Base-by-base conservation (phyloP, 2,113 vertebrate genomes). In the Tychaedon coryphoeus region DNA sequence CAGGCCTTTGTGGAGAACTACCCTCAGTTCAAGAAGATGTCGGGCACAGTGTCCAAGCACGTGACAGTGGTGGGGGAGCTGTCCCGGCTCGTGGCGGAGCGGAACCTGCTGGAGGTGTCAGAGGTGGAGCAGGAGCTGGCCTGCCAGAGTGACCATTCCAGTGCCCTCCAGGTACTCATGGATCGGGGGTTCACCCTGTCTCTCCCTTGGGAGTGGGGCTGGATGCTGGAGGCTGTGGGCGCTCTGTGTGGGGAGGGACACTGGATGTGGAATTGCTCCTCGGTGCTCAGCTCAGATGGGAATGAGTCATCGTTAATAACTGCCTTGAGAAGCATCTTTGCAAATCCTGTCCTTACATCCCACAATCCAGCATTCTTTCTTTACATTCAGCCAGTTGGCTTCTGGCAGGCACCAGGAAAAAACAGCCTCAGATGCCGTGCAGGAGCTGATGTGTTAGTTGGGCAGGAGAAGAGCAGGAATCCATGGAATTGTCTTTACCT, bases 21-120 rank as follows among this genome's bases (percentile, higher is more conserved):
- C 90, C 99, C 99, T 0, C 99, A 99, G 98, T 99, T 99, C 94
- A 99, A 99, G 98, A 99, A 99, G 98, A 99, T 99, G 99, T 99
- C 99, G 0, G 99, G 99, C 45, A 99, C 99, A 0, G 99, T 99
- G 24, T 99, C 99, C 19, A 99, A 99, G 97, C 99, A 99, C 0
- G 99, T 99, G 97, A 99, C 99, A 0, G 99, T 99, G 79, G 99
- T 99, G 26, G 99, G 99, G 12, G 99, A 99, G 53, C 95, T 99
- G 72, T 99, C 99, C 1, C 97, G 99, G 2, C 96, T 99, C 66
- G 99, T 98, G 65, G 96, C 97, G 1, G 98, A 99, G 83, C 86
- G 98, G 93, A 98, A 98, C 90, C 97, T 99, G 50, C 98, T 99
- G 98, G 99, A 99, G 89, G 99, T 99, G 58, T 99, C 99, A 0